Base-by-base conservation (phyloP, 2,113 vertebrate species). In the Rutilus rutilus region DNA sequence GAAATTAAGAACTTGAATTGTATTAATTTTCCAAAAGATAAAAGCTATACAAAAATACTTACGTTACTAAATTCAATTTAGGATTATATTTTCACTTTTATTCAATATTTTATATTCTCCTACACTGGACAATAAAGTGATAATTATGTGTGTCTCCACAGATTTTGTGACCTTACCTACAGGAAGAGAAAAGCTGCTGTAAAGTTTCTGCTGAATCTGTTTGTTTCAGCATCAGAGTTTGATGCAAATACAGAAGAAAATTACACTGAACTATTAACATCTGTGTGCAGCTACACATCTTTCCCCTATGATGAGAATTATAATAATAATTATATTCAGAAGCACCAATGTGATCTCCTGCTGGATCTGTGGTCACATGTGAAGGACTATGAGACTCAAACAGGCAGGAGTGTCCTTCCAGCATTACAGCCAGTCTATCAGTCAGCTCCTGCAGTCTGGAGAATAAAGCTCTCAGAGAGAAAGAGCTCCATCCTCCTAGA, bases 231-330 rank as follows among this genome's bases (percentile, higher is more conserved):
- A 84, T 65, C 65, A 73, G 64, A 83, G 30, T 79, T 52, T 82
- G 62, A 62, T 82, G 50, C 78, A 54, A 83, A 54, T n/a, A 78
- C 64, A 73, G 62, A 30, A 82, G 77, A 87, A 45, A 85, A 74
- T 39, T 85, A 73, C 54, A 82, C 64, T 73, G 21, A 87, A 42
- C 83, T 89, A 17, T 50, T 89, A 8, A 45, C 65, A 36, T 89
- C 86, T 83, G 83, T 89, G 79, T 89, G 86, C 74, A 87, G 78
- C 65, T 89, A 83, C 88, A 78, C n/a, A 25, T 64, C 54, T 36
- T 89, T 89, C 62, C 88, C 88, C 85, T 81, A 15, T 54, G 4
- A 8, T 54, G 12, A 65, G 1, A 0, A 12, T 47, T 3, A 6
- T n/a, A n/a, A n/a, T n/a, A n/a, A n/a, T n/a, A n/a, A n/a, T n/a